phyloP scores from a whole-genome alignment of 2,888 invertebrate species.

The Thyatira batis region DNA sequence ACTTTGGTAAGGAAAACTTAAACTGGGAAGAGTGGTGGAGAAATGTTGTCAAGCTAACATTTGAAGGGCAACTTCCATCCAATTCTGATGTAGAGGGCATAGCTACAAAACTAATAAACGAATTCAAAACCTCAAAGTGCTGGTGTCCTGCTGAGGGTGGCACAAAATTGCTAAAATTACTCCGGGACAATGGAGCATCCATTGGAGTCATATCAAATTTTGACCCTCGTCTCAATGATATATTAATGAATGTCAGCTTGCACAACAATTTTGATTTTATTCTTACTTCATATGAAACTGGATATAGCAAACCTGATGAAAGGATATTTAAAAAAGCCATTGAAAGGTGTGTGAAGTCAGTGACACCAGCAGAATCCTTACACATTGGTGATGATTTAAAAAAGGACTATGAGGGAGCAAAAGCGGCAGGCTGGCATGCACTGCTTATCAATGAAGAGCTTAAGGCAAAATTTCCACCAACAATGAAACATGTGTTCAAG shows the following conservation, averaged over 20 bases:
- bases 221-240: conserved; percentile 89
- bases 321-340: conserved; percentile 87
- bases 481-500: conserved; percentile 47
- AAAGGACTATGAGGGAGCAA: conserved; percentile 91
- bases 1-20: conserved; percentile 88
- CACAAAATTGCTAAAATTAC: conserved; percentile 83
- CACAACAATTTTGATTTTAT: conserved; percentile 90
- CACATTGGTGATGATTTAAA: conserved; percentile 92
- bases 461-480: conserved; percentile 31
- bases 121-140: conserved; percentile 87
- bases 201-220: conserved; percentile 94
- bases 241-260: conserved; percentile 86
- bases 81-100: conserved; percentile 56
- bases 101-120: conserved; percentile 84
- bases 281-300: conserved; percentile 88
- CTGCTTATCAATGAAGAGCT: conserved; percentile 46
- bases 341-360: conserved; percentile 56
- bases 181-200: conserved; percentile 70
- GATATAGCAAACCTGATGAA: conserved; percentile 88
- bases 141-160: conserved; percentile 88
- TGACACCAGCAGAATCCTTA: conserved; percentile 85
- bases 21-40: conserved; percentile 94
- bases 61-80: conserved; percentile 75
- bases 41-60: conserved; percentile 84
- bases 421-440: conserved; percentile 89